Evolutionary conservation across 2,797 vertebrate species (phyloP).

Genomic region (Ambastaia sidthimunki): DNA sequence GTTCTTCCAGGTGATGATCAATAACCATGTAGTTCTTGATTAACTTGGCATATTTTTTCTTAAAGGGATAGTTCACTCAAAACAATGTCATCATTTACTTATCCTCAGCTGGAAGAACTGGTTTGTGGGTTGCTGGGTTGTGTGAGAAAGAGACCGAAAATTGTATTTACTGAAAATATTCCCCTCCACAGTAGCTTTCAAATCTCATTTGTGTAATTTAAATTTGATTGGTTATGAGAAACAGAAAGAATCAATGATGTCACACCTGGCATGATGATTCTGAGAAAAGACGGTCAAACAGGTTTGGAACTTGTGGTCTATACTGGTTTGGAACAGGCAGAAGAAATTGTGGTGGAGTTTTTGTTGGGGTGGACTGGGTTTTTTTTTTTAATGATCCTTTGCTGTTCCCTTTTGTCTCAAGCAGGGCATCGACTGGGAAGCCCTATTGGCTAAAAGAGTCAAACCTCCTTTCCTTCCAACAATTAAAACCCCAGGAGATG

Average conservation of each 20-base stretch:
- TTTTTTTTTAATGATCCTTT: not conserved
- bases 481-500: slow-evolving; percentile 78
- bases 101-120: not conserved
- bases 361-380: not conserved
- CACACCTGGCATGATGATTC: not conserved
- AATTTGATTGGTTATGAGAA: not conserved
- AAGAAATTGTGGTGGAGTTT: not conserved
- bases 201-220: not conserved
- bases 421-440: slow-evolving; percentile 86
- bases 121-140: too few species aligned
- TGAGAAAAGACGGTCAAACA: not conserved
- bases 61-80: not conserved
- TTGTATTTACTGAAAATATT: too few species aligned
- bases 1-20: slow-evolving; percentile 86
- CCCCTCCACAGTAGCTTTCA: too few species aligned
- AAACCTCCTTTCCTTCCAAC: slow-evolving; percentile 88
- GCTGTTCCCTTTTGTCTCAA: slow-evolving; percentile 21
- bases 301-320: too few species aligned
- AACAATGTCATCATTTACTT: not conserved
- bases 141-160: too few species aligned
- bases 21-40: not conserved
- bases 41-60: not conserved
- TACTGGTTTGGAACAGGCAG: not conserved
- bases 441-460: slow-evolving; percentile 81
- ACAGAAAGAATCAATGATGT: not conserved